Conservation (phyloP, 2,888 invertebrate species). For the Eristalis intricaria region DNA sequence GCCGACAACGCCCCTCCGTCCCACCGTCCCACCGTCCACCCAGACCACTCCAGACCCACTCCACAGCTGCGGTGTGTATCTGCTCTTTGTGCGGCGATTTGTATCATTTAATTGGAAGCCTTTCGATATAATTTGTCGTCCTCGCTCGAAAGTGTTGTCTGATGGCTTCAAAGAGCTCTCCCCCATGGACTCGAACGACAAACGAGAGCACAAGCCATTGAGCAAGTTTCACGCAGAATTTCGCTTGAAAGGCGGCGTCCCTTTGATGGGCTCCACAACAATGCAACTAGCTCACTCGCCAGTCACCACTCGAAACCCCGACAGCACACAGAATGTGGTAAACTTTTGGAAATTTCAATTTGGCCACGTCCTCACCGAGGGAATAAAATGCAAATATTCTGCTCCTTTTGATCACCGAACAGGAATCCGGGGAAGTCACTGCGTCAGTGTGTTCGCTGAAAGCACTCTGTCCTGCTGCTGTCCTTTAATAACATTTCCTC, state of each 20-base stretch:
- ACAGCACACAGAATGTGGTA: conserved; percentile 9
- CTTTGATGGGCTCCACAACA: not conserved
- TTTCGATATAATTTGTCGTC: not conserved
- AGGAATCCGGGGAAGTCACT: not conserved
- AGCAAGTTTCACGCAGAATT: not conserved
- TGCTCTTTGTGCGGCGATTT: not conserved
- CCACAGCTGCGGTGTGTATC: not conserved
- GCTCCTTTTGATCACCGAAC: conserved; percentile 6
- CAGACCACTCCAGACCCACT: not conserved
- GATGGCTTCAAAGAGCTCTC: not conserved
- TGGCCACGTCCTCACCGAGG: not conserved
- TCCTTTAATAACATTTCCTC: conserved; percentile 11
- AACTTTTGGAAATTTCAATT: conserved; percentile 45
- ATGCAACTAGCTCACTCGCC: not conserved
- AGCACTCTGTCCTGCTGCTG: conserved; percentile 6
- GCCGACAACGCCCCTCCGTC: too few species aligned
- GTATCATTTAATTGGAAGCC: conserved; percentile 40
- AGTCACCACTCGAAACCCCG: not conserved
- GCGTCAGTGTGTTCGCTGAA: not conserved
- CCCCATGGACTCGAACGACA: not conserved
- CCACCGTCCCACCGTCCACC: too few species aligned
- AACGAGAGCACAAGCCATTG: not conserved
- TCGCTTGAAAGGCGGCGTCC: not conserved
- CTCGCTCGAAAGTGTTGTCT: not conserved
- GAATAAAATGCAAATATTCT: conserved; percentile 35